These are phyloP conservation scores for Drymodes brunneopygia DNA, from an alignment of 2,113 vertebrate genomes.

Conservation along the genomic window DNA sequence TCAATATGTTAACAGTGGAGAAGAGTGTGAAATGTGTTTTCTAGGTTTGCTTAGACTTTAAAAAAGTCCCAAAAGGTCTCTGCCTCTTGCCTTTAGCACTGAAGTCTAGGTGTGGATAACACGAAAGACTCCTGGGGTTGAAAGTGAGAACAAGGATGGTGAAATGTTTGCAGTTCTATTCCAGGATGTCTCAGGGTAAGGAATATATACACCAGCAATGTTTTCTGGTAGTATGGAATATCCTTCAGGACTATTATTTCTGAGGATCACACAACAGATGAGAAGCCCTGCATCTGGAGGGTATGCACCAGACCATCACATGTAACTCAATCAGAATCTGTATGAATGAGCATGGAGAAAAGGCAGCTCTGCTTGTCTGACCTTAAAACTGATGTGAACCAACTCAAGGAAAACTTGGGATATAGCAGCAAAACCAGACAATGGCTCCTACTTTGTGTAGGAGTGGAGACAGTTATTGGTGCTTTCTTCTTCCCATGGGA, in stretches of 20 bases:
- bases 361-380: not conserved
- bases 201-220: not conserved
- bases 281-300: not conserved
- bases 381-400: not conserved
- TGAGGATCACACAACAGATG: not conserved
- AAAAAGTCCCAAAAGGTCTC: not conserved
- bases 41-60: not conserved
- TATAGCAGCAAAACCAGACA: not conserved
- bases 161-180: not conserved
- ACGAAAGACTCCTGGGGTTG: not conserved
- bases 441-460: not conserved
- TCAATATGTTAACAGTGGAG: not conserved
- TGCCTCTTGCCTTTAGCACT: not conserved
- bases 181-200: not conserved
- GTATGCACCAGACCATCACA: not conserved
- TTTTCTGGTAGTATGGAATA: not conserved
- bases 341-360: not conserved
- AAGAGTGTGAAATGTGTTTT: not conserved
- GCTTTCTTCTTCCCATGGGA: not conserved
- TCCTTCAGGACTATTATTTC: not conserved
- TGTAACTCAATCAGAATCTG: not conserved
- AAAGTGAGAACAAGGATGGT: fast-evolving
- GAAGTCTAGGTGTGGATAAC: not conserved
- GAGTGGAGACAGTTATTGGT: not conserved
- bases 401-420: not conserved